Evolutionary conservation across 64 coral and sea anemone species (phyloP).

Genomic region (Stichodactyla mertensii): DNA sequence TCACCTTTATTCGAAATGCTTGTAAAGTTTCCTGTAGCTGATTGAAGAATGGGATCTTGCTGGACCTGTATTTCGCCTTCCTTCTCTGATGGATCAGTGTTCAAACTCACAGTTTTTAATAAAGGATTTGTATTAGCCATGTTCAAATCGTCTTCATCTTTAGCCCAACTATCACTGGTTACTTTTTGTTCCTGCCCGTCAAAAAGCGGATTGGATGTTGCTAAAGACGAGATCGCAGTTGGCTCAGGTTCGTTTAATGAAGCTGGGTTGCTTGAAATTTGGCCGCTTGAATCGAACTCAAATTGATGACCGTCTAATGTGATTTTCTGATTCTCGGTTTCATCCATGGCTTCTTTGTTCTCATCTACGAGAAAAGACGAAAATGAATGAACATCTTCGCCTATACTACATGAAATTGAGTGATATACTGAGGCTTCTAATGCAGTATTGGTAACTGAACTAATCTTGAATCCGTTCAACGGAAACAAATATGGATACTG

Average conservation of each 20-base stretch:
- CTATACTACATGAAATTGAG: no score
- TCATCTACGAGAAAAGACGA: not conserved
- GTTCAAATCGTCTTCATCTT: not conserved
- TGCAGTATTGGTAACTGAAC: no score
- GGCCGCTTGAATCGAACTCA: not conserved
- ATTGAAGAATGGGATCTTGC: not conserved
- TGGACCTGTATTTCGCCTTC: not conserved
- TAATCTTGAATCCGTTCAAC: no score
- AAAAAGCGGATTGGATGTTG: not conserved
- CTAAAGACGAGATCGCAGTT: not conserved
- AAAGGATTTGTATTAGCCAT: not conserved
- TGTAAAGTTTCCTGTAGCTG: not conserved
- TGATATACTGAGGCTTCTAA: no score
- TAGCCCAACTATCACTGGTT: not conserved
- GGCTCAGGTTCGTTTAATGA: not conserved
- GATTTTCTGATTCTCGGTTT: not conserved
- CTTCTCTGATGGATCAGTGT: not conserved
- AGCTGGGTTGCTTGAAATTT: not conserved
- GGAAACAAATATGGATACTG: no score
- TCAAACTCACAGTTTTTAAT: not conserved
- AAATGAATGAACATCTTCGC: not conserved
- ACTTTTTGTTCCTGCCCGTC: not conserved
- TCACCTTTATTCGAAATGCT: not conserved
- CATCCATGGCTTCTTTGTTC: not conserved
- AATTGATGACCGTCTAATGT: not conserved